Evolutionary conservation across 1,140 invertebrate species (phyloP).

Genomic region (Artemia franciscana): DNA sequence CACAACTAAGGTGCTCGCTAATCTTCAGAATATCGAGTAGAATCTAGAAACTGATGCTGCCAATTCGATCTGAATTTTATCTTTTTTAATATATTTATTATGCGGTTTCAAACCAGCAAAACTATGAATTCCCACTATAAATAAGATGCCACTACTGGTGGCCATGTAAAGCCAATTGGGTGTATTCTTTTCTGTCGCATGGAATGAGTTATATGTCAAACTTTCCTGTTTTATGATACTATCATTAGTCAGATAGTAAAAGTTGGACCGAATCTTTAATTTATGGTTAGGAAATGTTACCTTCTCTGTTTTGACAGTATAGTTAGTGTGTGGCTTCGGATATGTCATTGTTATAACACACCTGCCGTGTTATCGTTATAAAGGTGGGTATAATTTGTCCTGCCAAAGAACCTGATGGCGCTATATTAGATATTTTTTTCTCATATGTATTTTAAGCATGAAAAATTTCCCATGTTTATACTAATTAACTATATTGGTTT

Average conservation of each 20-base stretch:
- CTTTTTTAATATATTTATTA: too few species aligned
- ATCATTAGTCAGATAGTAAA: background rate
- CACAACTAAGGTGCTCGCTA: too few species aligned
- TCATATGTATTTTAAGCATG: too few species aligned
- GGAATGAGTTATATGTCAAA: background rate
- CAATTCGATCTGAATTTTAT: too few species aligned
- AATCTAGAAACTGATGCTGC: too few species aligned
- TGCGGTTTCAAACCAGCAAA: too few species aligned
- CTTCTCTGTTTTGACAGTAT: background rate
- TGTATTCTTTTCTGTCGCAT: background rate
- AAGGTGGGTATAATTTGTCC: background rate
- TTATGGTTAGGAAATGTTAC: background rate
- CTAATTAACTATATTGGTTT: too few species aligned
- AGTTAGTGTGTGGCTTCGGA: background rate
- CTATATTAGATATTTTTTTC: too few species aligned
- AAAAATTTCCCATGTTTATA: too few species aligned
- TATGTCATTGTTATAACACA: background rate
- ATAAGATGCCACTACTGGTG: too few species aligned
- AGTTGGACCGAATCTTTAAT: background rate
- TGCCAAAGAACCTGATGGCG: background rate
- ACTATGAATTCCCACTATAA: too few species aligned
- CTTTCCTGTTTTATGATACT: background rate
- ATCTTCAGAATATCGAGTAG: too few species aligned
- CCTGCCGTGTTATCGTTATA: background rate
- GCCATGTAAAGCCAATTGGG: background rate